phyloP scores from a whole-genome alignment of 1,140 invertebrate genomes.

The Orchesella cincta region DNA sequence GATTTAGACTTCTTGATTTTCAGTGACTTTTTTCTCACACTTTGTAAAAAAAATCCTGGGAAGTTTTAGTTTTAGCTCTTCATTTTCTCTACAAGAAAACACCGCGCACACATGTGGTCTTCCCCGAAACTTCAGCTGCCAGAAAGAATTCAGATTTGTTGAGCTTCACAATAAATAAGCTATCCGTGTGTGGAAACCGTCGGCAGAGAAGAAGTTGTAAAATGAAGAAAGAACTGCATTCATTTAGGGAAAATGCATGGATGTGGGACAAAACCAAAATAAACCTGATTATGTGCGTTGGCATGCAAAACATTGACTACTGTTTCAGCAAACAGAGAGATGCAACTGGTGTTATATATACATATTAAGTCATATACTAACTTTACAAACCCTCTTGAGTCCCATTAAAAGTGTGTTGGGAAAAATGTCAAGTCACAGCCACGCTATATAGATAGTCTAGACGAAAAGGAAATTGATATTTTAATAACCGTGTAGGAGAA shows the following conservation, averaged over 20 bases:
- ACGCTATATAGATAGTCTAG: no score
- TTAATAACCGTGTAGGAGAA: no score
- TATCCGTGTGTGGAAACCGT: background rate
- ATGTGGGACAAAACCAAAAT: background rate
- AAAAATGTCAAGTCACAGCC: no score
- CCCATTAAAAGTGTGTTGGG: no score
- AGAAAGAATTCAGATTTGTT: background rate
- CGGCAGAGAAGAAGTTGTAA: no score
- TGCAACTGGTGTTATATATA: no score
- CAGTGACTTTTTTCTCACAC: constrained; percentile 7
- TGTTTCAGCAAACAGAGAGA: no score
- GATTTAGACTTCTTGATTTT: background rate
- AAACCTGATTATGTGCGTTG: no score
- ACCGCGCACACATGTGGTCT: background rate
- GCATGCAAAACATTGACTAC: no score
- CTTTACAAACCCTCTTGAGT: no score
- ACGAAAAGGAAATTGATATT: no score
- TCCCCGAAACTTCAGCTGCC: background rate
- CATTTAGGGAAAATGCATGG: background rate
- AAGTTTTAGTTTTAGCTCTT: background rate
- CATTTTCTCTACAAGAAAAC: background rate
- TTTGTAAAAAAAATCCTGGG: background rate
- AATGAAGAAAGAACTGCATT: background rate
- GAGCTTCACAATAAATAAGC: background rate
- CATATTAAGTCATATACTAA: no score